Conservation (phyloP, 2,113 vertebrate species). For the Chaenogobius annularis region DNA sequence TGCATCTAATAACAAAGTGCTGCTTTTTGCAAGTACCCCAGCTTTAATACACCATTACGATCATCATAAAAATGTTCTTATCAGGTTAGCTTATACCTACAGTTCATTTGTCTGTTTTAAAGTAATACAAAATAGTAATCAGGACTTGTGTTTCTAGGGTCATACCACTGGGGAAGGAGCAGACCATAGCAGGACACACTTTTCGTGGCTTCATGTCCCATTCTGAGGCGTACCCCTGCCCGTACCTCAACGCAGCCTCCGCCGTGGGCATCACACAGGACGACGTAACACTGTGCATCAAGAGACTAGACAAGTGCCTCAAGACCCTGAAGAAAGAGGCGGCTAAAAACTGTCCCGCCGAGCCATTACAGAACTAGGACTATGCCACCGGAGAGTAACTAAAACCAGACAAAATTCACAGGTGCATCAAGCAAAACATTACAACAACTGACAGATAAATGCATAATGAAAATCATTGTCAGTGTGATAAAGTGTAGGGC, state of each 20-base stretch:
- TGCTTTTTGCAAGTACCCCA: too few species aligned
- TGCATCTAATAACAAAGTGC: too few species aligned
- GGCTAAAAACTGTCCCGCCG: background rate
- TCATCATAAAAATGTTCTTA: background rate
- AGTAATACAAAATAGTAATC: background rate
- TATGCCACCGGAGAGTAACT: constrained; percentile 28
- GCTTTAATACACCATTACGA: background rate
- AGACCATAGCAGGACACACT: constrained; percentile 85
- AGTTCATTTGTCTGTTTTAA: background rate
- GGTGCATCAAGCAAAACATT: background rate
- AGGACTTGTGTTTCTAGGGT: constrained; percentile 78
- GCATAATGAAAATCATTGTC: too few species aligned
- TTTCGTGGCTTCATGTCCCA: constrained; percentile 96
- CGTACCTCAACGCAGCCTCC: constrained; percentile 95
- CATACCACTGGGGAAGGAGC: constrained; percentile 83
- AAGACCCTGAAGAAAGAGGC: constrained; percentile 77
- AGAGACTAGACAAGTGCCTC: constrained; percentile 92
- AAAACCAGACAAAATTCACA: background rate
- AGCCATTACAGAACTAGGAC: constrained; percentile 10
- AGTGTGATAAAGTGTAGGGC: too few species aligned
- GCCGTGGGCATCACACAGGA: constrained; percentile 89
- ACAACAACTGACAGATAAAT: background rate
- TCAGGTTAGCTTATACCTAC: background rate
- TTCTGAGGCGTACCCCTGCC: constrained; percentile 83
- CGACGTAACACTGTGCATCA: constrained; percentile 89